Evolutionary conservation across 2,797 vertebrate species (phyloP).

Genomic region (Pempheris klunzingeri): DNA sequence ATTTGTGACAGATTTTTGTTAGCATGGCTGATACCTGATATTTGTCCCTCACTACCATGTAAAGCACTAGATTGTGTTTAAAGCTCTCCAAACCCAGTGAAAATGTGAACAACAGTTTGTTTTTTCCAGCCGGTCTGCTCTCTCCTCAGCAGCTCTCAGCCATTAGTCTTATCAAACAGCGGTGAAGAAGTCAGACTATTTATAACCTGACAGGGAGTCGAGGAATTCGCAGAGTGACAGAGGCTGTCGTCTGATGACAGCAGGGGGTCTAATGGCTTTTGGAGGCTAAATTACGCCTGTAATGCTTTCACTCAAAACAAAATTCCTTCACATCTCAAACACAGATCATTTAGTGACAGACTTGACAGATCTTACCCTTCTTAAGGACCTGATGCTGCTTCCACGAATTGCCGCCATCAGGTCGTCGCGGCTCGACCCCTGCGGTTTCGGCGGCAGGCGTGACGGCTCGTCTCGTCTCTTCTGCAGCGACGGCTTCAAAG

Average conservation of each 20-base stretch:
- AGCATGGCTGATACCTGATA: not conserved
- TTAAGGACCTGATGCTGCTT: conserved; percentile 88
- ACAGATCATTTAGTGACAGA: not conserved
- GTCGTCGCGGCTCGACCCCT: conserved; percentile 86
- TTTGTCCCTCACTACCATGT: not conserved
- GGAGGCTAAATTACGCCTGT: conserved; percentile 22
- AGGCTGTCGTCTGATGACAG: conserved; percentile 48
- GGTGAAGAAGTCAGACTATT: conserved; percentile 60
- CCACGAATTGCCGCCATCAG: conserved; percentile 92
- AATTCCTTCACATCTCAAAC: not conserved
- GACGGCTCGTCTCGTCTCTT: conserved; percentile 85
- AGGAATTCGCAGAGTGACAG: conserved; percentile 51
- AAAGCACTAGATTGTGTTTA: not conserved
- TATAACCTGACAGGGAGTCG: conserved; percentile 52
- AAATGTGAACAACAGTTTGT: conserved; percentile 2
- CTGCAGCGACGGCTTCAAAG: conserved; percentile 86
- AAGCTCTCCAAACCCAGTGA: not conserved
- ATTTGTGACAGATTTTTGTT: not conserved
- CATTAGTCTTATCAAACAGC: conserved; percentile 56
- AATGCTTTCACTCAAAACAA: conserved; percentile 21
- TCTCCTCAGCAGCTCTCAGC: conserved; percentile 35
- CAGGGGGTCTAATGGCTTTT: conserved; percentile 42
- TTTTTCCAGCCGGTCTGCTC: not conserved
- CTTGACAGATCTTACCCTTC: conserved; percentile 83
- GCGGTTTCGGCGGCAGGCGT: conserved; percentile 82